Evolutionary conservation across 2,888 invertebrate species (phyloP).

Genomic region (Watsonalla cultraria): DNA sequence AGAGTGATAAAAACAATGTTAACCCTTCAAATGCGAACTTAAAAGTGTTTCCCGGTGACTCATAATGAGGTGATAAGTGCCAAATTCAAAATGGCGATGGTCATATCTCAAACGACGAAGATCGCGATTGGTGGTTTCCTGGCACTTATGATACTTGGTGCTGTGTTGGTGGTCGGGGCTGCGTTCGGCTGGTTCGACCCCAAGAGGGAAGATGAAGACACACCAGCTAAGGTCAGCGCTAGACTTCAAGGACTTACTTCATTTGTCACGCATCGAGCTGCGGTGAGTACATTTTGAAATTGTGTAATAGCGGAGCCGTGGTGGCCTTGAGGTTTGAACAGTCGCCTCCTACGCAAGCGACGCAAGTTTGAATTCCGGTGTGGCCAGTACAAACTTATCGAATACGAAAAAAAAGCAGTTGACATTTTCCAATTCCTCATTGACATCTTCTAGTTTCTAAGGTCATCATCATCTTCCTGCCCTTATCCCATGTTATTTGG

Average conservation of each 20-base stretch:
- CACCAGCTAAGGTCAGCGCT: constrained; percentile 68
- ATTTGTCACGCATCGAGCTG: constrained; percentile 69
- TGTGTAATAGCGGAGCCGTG: no score
- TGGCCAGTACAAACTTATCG: no score
- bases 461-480: no score
- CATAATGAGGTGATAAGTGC: constrained; percentile 58
- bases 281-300: constrained; percentile 46
- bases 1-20: background rate
- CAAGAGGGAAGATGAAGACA: constrained; percentile 66
- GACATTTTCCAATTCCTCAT: no score
- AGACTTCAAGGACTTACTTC: constrained; percentile 67
- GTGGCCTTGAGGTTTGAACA: no score
- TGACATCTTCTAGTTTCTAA: no score
- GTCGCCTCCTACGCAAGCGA: no score
- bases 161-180: constrained; percentile 66
- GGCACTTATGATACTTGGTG: constrained; percentile 69
- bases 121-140: constrained; percentile 69
- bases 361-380: no score
- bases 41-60: constrained; percentile 7
- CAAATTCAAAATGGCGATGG: constrained; percentile 67
- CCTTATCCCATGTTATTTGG: no score
- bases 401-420: no score
- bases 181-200: constrained; percentile 73
- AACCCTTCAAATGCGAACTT: constrained; percentile 14
- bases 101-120: constrained; percentile 72